Conservation (phyloP, 2,888 invertebrate species). For the Lutraria lutraria region DNA sequence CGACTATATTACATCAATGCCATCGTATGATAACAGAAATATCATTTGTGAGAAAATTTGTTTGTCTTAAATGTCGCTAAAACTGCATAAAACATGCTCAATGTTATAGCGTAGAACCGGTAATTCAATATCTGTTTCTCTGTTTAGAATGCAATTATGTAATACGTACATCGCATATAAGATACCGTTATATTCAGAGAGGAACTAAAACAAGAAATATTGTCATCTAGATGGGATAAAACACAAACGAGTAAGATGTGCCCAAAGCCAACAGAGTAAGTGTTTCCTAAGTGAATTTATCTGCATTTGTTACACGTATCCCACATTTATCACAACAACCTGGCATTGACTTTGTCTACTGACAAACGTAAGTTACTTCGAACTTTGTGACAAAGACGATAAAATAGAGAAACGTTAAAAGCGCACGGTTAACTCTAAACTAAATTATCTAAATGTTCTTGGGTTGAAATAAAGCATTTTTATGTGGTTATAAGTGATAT, state of each 20-base stretch:
- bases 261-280: neutral
- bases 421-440: too few relatives aligned
- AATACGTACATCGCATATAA: neutral
- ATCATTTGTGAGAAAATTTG: neutral
- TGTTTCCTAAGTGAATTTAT: neutral
- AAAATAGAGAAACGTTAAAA: too few relatives aligned
- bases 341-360: neutral
- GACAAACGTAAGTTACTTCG: neutral
- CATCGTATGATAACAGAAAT: neutral
- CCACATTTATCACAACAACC: neutral
- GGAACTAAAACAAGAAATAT: neutral
- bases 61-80: neutral
- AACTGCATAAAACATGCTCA: neutral
- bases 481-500: too few relatives aligned
- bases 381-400: too few relatives aligned
- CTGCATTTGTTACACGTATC: neutral
- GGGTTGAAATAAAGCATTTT: too few relatives aligned
- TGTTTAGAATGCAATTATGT: neutral
- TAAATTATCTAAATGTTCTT: too few relatives aligned
- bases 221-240: neutral
- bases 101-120: neutral
- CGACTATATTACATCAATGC: neutral
- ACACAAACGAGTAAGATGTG: neutral
- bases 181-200: too few relatives aligned
- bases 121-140: neutral